Evolutionary conservation across 1,140 invertebrate species (phyloP), one percentile per base, ranked within the genome.

Genomic region (Limonius californicus): DNA sequence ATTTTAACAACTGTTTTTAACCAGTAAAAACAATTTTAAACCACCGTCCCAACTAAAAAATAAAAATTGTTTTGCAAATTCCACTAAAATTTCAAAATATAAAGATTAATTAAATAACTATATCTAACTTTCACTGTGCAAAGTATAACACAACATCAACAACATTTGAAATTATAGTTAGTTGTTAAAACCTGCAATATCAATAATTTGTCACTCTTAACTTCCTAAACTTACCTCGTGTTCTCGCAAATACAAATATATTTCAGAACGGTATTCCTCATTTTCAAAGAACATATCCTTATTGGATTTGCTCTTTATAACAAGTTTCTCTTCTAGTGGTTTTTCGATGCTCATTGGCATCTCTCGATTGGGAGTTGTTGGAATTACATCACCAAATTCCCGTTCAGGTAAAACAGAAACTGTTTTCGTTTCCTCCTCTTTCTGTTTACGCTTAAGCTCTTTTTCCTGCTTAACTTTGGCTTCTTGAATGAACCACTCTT

Each of bases 221-320:
- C n/a, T n/a, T n/a, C n/a, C n/a, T n/a, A n/a, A n/a, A n/a, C n/a
- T n/a, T 79, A 91, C 89, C 85, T 95, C 92, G 70, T 89, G 82
- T 63, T 83, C 78, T 67, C 84, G 81, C 77, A 94, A 83, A 78
- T 94, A 94, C 62, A 84, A 78, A 74, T 92, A 93, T 66, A 95
- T 94, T 64, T 92, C 89, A 62, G 87, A 83, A 64, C 88, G 84
- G 77, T 94, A 94, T 72, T 92, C 87, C 58, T 83, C 85, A 65
- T 87, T 80, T 74, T 87, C 84, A 74, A 86, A 87, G 68, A 86
- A 85, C 73, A 81, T 65, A 59, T 71, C 75, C 63, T 69, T 27
- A 27, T 27, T 27, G 23, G 23, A 27, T 27, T 27, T 27, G 9
- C 23, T 27, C 9, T 77, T 75, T 32, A 27, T 27, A 27, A 27